These are phyloP conservation scores for Ceramica pisi DNA, from an alignment of 2,888 invertebrate species.

Conservation along the genomic window DNA sequence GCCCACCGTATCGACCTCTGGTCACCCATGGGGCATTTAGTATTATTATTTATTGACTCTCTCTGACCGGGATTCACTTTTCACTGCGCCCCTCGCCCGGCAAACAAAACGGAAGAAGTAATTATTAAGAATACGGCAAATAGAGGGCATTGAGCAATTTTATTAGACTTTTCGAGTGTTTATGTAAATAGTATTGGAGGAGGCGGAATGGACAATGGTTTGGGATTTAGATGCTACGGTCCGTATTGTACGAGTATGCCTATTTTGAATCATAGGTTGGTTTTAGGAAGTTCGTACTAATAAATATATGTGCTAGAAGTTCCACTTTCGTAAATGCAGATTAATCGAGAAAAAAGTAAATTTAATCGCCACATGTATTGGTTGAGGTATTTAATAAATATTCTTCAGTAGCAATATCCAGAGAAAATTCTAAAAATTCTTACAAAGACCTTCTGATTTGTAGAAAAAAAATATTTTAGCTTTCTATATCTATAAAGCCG, in stretches of 20 bases:
- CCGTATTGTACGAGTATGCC: not conserved
- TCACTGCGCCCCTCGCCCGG: constrained; percentile 79
- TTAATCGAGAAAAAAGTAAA: too few species aligned
- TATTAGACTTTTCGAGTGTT: constrained; percentile 77
- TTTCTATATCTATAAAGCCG: constrained; percentile 19
- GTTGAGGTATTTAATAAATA: too few species aligned
- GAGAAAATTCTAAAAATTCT: not conserved
- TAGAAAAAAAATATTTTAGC: not conserved
- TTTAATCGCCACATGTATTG: too few species aligned
- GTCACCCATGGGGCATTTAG: constrained; percentile 86
- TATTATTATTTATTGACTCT: constrained; percentile 90
- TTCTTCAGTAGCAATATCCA: not conserved
- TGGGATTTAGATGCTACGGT: not conserved
- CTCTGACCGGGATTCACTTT: constrained; percentile 82
- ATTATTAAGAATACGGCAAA: constrained; percentile 90
- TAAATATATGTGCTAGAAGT: not conserved
- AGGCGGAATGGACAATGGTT: constrained; percentile 16
- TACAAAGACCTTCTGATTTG: not conserved
- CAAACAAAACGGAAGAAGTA: constrained; percentile 90
- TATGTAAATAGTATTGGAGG: constrained; percentile 60
- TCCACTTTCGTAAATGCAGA: not conserved
- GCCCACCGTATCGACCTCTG: constrained; percentile 71
- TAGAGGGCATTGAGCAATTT: constrained; percentile 81
- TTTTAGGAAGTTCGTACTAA: not conserved
- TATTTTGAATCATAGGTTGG: not conserved